Evolutionary conservation across 2,888 invertebrate genomes (phyloP), one percentile per base, ranked within the genome.

Genomic region (Colostygia pectinataria): DNA sequence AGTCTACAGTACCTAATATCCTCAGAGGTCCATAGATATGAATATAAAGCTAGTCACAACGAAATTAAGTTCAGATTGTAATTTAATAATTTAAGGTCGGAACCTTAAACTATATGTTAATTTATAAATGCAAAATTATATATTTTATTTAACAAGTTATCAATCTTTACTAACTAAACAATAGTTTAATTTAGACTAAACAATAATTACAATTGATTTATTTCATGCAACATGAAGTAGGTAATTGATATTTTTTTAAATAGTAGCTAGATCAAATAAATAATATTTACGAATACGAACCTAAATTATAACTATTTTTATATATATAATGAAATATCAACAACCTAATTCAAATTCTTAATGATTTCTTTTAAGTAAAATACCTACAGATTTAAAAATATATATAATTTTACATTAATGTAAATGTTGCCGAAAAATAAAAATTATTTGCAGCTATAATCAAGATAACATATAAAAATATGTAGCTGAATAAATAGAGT

Each of bases 341-440:
- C 41, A 32, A 32, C 14, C 24, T 27, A 27, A 34, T 10, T 33
- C n/a, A 27, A 42, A 8, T 24, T 41, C 9, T 14, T n/a, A n/a
- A n/a, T n/a, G n/a, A n/a, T n/a, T n/a, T n/a, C n/a, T n/a, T n/a
- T n/a, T n/a, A n/a, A n/a, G n/a, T 13, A 37, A 37, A 24, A 36
- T 43, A 43, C 18, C n/a, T n/a, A n/a, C n/a, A n/a, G n/a, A n/a
- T n/a, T n/a, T n/a, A n/a, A n/a, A n/a, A 31, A 24, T n/a, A 4
- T 8, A n/a, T 7, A 15, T 12, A 8, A 29, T 29, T 15, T 6
- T 37, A n/a, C 9, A 33, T 38, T 5, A 6, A 41, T 36, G 39
- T 47, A 48, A 51, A 37, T 10, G 31, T 37, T 33, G 31, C 37
- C 41, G 15, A 41, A 51, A 46, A 45, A 46, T 45, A 45, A 45